Evolutionary conservation across 2,113 vertebrate genomes (phyloP).

Genomic region (Eublepharis macularius): DNA sequence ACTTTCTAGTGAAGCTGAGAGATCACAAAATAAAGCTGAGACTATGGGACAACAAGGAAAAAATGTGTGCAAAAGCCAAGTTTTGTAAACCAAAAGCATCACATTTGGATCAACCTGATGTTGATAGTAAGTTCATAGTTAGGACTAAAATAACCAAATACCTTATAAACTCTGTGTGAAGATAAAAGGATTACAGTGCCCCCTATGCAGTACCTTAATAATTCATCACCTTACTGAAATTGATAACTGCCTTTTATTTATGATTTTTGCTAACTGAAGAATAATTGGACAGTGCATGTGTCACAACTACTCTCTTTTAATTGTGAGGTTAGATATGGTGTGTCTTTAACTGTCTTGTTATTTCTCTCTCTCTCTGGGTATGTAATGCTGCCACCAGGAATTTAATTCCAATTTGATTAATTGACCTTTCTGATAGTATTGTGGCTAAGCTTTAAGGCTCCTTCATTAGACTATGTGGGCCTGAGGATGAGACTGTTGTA

Average conservation of each 20-base stretch:
- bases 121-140: slow-evolving; percentile 49
- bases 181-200: background rate
- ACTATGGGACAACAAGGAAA: slow-evolving; percentile 80
- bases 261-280: background rate
- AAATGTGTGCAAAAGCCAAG: slow-evolving; percentile 67
- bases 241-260: background rate
- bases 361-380: too few species aligned
- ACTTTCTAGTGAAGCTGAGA: slow-evolving; percentile 76
- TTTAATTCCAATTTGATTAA: too few species aligned
- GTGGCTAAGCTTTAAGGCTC: too few species aligned
- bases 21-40: slow-evolving; percentile 77
- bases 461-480: too few species aligned
- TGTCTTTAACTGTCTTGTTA: too few species aligned
- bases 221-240: background rate
- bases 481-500: too few species aligned
- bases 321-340: too few species aligned
- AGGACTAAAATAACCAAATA: background rate
- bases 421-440: too few species aligned
- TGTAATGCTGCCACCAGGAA: too few species aligned
- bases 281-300: too few species aligned
- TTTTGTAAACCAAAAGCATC: slow-evolving; percentile 57
- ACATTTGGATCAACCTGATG: slow-evolving; percentile 36
- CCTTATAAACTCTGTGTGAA: background rate
- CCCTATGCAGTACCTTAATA: background rate
- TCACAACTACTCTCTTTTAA: too few species aligned